Evolutionary conservation across 2,888 invertebrate genomes (phyloP), one percentile per base, ranked within the genome.

Genomic region (Orthosia gothica): DNA sequence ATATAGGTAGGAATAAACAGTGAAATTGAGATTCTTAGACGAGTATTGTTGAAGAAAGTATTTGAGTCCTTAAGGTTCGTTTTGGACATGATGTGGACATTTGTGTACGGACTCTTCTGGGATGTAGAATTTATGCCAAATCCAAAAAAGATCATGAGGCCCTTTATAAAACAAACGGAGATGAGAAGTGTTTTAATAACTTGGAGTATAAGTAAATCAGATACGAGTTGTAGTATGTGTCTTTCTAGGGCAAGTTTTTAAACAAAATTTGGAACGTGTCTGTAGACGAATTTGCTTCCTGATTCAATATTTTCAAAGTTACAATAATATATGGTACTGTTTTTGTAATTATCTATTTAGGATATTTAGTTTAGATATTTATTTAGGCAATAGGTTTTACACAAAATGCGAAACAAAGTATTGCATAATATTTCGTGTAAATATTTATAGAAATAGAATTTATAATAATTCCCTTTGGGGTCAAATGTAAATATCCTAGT

Each of bases 341-440:
- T 49, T 49, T 26, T 76, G 16, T 45, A 13, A 54, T 65, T 55
- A 54, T 58, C 1, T 73, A 54, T 49, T 18, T 65, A 55, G 49
- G 47, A n/a, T 58, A 59, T 32, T 64, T 78, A 73, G 62, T 54
- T 62, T 75, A 76, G 59, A 80, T 83, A 85, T 88, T 85, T 81
- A 84, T 88, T 88, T 81, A 83, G 83, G 78, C 40, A 4, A 52
- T 74, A 84, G 55, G 54, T 62, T 70, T 79, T 83, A 84, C 76
- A 75, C 65, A 75, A 83, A 83, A 83, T 86, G 83, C 82, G 78
- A 87, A 87, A 88, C 87, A 88, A 89, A 91, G 89, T 90, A 87
- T 89, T 90, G 91, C 92, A 91, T 91, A 91, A 88, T 88, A 87
- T 86, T 84, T 83, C 81, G 69, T 87, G 84, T 89, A 89, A 84